Conservation (phyloP, 2,797 vertebrate genomes). For the Hydrophis major region DNA sequence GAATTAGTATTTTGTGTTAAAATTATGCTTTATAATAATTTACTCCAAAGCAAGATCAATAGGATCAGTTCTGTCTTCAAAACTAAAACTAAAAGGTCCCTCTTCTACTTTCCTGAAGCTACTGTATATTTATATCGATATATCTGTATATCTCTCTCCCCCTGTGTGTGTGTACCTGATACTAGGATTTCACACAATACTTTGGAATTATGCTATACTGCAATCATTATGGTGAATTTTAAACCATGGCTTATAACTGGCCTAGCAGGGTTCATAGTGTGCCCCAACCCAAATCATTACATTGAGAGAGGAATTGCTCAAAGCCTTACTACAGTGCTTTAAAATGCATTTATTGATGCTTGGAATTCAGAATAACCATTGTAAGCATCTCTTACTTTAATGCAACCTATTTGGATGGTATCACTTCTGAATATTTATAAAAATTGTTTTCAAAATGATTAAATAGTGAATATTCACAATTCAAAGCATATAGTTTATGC, state of each 20-base stretch:
- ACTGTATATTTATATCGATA: not conserved
- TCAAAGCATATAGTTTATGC: not conserved
- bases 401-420: not conserved
- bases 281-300: not conserved
- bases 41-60: not conserved
- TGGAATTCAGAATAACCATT: not conserved
- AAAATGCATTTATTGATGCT: not conserved
- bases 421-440: not conserved
- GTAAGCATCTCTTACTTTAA: not conserved
- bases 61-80: not conserved
- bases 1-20: not conserved
- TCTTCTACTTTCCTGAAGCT: not conserved
- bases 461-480: not conserved
- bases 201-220: not conserved
- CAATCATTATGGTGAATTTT: not conserved
- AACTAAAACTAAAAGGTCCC: not conserved
- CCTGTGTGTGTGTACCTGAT: not conserved
- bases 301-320: not conserved
- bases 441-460: not conserved
- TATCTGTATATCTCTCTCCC: not conserved
- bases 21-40: not conserved
- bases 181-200: not conserved
- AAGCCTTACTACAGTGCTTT: not conserved
- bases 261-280: not conserved
- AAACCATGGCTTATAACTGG: not conserved